Conservation (phyloP, 2,888 invertebrate genomes). For the Rhagonycha lutea region DNA sequence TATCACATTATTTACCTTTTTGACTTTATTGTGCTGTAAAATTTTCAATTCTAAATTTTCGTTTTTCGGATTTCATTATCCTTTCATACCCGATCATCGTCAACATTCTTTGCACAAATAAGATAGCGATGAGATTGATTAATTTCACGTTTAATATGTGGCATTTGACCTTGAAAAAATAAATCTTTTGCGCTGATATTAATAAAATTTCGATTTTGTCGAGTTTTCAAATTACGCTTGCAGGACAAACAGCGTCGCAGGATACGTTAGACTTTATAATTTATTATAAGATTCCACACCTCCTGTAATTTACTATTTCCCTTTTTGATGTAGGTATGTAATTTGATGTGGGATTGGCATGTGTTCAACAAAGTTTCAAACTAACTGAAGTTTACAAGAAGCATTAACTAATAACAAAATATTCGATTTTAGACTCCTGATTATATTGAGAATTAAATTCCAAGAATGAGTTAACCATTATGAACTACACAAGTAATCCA, state of each 20-base stretch:
- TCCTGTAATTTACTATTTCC: background rate
- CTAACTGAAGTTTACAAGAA: background rate
- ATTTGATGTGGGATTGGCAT: background rate
- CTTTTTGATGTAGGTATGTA: background rate
- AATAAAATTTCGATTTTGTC: background rate
- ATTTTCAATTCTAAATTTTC: background rate
- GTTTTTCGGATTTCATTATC: background rate
- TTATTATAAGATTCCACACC: background rate
- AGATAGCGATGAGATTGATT: background rate
- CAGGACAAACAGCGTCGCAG: background rate
- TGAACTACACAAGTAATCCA: too few species aligned
- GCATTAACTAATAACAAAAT: background rate
- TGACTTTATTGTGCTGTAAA: too few species aligned
- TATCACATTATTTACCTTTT: too few species aligned
- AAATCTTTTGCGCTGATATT: background rate
- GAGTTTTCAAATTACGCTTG: background rate
- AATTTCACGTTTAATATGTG: background rate
- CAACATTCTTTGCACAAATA: background rate
- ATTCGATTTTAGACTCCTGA: background rate
- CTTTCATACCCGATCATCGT: background rate
- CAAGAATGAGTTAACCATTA: background rate
- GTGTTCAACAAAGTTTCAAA: background rate
- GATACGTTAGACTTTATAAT: background rate
- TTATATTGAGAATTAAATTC: background rate
- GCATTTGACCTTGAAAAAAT: background rate